A percentile compares a stretch with the other conserved stretches of the same genome.
phyloP scores from a whole-genome alignment of 2,113 vertebrate species.

The Lepus timidus region DNA sequence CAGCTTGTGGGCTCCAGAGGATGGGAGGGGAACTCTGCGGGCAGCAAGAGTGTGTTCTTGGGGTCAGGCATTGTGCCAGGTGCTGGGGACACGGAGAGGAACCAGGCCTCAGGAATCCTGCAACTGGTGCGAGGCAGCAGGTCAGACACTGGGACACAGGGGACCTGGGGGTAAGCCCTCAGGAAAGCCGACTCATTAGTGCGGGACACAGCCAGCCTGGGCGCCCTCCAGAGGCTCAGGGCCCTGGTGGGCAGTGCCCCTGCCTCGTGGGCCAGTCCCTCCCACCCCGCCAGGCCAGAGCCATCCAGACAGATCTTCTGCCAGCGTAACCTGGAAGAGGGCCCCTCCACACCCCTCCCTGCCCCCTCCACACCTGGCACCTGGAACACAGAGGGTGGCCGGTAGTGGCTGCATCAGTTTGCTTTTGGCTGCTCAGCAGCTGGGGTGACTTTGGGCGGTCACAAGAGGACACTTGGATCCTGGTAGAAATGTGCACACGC shows the following conservation, averaged over 20 bases:
- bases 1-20: too few species aligned
- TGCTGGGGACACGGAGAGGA: not conserved
- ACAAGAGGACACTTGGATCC: not conserved
- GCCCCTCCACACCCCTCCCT: not conserved
- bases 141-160: too few species aligned
- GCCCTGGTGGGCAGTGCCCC: too few species aligned
- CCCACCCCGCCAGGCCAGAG: not conserved
- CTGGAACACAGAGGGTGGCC: not conserved
- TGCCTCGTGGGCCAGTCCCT: not conserved
- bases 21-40: not conserved
- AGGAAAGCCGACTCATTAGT: not conserved
- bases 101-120: not conserved
- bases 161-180: not conserved
- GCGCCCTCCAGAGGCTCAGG: too few species aligned
- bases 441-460: not conserved
- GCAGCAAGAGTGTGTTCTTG: accelerated
- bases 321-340: not conserved
- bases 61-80: accelerated
- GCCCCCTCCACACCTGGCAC: not conserved
- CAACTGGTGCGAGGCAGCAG: not conserved
- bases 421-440: not conserved
- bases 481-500: not conserved
- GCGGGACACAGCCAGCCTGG: accelerated
- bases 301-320: accelerated
- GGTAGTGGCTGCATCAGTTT: accelerated